These are phyloP conservation scores for Aselliscus stoliczkanus DNA, from an alignment of 2,797 vertebrate genomes.

Conservation along the genomic window DNA sequence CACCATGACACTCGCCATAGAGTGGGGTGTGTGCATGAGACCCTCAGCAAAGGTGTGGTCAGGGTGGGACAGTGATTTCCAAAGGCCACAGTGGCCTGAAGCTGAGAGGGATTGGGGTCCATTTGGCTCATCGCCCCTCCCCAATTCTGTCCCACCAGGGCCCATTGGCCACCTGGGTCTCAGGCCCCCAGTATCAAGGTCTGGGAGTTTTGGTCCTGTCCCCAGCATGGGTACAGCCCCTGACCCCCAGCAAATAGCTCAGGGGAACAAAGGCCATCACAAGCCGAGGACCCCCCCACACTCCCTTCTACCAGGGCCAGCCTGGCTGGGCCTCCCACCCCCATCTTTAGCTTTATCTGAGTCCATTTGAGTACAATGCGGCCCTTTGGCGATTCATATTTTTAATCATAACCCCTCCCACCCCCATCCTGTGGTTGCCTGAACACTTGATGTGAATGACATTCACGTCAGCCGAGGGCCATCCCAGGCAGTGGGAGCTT, in stretches of 20 bases:
- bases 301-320: neutral
- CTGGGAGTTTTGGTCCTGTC: neutral
- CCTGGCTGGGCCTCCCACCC: neutral
- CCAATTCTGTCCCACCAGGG: neutral
- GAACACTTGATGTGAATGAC: neutral
- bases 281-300: neutral
- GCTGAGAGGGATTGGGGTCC: neutral
- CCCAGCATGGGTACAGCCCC: neutral
- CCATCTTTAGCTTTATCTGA: neutral
- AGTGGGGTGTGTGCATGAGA: too few relatives aligned
- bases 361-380: neutral
- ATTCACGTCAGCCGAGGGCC: neutral
- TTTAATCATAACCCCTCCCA: accelerated
- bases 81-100: neutral
- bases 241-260: neutral
- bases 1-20: too few relatives aligned
- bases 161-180: neutral
- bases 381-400: neutral
- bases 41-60: neutral
- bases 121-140: too few relatives aligned
- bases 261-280: neutral
- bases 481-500: neutral
- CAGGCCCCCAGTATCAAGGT: too few relatives aligned
- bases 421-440: neutral
- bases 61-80: too few relatives aligned